A percentile compares a stretch with the other conserved stretches of the same genome.
phyloP scores from a whole-genome alignment of 2,113 vertebrate species.

The Parotia lawesii region DNA sequence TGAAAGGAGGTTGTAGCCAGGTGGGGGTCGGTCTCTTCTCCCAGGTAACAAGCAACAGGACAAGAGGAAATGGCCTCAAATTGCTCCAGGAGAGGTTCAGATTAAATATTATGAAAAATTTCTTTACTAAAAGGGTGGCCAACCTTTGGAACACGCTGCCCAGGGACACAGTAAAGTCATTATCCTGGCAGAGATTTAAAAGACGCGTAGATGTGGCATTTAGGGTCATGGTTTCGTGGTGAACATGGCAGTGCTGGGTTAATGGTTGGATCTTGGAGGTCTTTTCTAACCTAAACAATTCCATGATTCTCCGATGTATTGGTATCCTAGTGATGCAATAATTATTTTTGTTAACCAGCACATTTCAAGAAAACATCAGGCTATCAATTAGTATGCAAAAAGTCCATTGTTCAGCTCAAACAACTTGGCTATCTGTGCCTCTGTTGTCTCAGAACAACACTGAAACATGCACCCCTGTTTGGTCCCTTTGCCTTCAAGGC shows the following conservation, averaged over 20 bases:
- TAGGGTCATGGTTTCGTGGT: not conserved
- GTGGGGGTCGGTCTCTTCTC: not conserved
- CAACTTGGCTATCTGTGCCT: not conserved
- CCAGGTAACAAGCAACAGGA: not conserved
- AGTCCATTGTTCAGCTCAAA: not conserved
- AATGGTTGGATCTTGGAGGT: not conserved
- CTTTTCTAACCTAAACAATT: not conserved
- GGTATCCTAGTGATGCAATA: not conserved
- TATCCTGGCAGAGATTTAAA: not conserved
- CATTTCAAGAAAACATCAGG: not conserved
- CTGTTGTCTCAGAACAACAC: not conserved
- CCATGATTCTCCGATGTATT: not conserved
- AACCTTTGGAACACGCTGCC: not conserved
- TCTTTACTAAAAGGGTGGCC: not conserved
- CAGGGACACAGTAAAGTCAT: not conserved
- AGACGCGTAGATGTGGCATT: not conserved
- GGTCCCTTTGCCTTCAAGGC: not conserved
- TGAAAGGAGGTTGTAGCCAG: not conserved
- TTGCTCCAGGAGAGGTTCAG: not conserved
- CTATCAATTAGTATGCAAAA: not conserved
- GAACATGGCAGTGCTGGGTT: not conserved
- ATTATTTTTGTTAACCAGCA: not conserved
- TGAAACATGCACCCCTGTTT: not conserved
- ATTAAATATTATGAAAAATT: not conserved
- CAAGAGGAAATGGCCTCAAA: not conserved